Evolutionary conservation across 2,113 vertebrate genomes (phyloP), one percentile per base, ranked within the genome.

Genomic region (Neogale vison): DNA sequence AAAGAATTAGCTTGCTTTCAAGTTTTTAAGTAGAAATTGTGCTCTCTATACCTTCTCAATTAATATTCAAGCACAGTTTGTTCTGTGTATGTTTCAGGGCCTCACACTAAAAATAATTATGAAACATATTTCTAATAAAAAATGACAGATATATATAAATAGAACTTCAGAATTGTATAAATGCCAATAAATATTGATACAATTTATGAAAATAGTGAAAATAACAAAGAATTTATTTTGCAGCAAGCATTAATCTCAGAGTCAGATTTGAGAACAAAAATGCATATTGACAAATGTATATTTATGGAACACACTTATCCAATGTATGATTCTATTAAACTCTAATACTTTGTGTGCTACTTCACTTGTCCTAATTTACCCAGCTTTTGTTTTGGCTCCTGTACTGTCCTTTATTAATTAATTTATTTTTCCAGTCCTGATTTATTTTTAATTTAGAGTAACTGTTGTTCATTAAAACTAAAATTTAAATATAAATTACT

Each of bases 1-100:
- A 77, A 96, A 95, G 14, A 93, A 93, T 97, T 97, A 91, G 47
- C 76, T 96, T 77, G 79, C 77, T 95, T 79, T 97, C 80, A 77
- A 90, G n/a, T 59, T 97, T 61, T 97, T 77, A 93, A 89, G 63
- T 93, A 96, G 74, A 85, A 97, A 95, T 67, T 93, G 65, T 88
- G 34, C 17, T 88, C 69, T 93, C 21, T 90, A 52, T 39, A 96
- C 88, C 29, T 95, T 92, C 31, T 89, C 45, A 36, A 39, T 96
- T 95, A 97, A 93, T 77, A 97, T 93, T 96, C 79, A 97, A 55
- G 42, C 67, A 97, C 24, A 85, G 82, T 98, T 96, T 95, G 87
- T 2, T 80, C 77, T 94, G 39, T 74, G 67, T 94, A 96, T 97
- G 61, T 94, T 88, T 72, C 80, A 84, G 88, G 50, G 55, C 36